Percentiles rank a stretch among this genome's conserved stretches.
These are phyloP conservation scores for Aurelia aurita DNA, from an alignment of 30 jellyfish, hydroid and myxozoan species.

Conservation along the genomic window DNA sequence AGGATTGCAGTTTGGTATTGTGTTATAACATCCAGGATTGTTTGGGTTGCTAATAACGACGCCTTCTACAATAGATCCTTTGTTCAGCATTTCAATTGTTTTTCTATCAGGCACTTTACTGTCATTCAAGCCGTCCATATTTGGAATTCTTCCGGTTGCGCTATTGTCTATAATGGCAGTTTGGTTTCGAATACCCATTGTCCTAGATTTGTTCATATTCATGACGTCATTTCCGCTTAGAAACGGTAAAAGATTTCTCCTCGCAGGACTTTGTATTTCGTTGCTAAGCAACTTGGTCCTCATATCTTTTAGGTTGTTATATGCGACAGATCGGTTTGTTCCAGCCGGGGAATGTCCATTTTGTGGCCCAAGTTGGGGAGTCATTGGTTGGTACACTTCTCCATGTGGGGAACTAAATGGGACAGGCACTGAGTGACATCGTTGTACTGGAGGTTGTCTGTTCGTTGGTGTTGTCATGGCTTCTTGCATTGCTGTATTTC, in stretches of 20 bases:
- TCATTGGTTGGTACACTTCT: conserved; percentile 67
- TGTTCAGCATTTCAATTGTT: not conserved
- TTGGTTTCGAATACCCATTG: not conserved
- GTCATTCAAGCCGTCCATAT: not conserved
- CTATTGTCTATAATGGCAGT: not conserved
- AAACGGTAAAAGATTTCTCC: conserved; percentile 59
- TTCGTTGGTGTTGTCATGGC: conserved; percentile 48
- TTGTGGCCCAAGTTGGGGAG: conserved; percentile 73
- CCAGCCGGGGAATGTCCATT: conserved; percentile 13
- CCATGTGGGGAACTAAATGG: conserved; percentile 50
- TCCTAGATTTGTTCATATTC: not conserved
- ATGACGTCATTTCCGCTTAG: conserved; percentile 21
- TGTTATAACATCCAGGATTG: too few species aligned
- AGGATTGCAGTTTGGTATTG: not conserved
- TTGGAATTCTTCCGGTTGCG: not conserved
- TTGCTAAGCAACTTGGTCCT: conserved; percentile 23
- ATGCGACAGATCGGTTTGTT: conserved; percentile 16
- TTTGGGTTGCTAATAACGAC: too few species aligned
- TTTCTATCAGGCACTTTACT: not conserved
- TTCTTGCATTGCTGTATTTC: conserved; percentile 26
- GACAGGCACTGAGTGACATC: conserved; percentile 86
- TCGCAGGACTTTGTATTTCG: conserved; percentile 36
- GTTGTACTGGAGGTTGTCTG: conserved; percentile 42
- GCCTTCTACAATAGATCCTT: not conserved
- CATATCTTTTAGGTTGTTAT: conserved; percentile 29